These are phyloP conservation scores for Teleopsis dalmanni DNA, from an alignment of 1,140 invertebrate species.

Conservation along the genomic window DNA sequence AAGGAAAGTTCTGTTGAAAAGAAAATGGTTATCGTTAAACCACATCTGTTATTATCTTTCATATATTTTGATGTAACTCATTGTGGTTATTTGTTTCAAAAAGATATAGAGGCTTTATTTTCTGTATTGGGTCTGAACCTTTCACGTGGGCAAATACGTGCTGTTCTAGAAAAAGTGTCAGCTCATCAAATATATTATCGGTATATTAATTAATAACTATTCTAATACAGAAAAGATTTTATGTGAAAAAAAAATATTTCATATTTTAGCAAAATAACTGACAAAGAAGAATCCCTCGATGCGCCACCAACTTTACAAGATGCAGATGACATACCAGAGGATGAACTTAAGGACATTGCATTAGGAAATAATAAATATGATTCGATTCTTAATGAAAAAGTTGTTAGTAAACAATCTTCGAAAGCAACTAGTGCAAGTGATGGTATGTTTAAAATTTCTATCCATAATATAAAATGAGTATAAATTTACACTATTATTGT, in stretches of 20 bases:
- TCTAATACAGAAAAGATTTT: slow-evolving; percentile 34
- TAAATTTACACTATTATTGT: slow-evolving; percentile 50
- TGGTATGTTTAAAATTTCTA: slow-evolving; percentile 5
- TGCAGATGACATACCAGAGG: slow-evolving; percentile 26
- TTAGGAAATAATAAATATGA: slow-evolving; percentile 17
- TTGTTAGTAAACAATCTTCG: background rate
- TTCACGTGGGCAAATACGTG: slow-evolving; percentile 76
- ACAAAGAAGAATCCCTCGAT: slow-evolving; percentile 48
- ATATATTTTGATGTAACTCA: slow-evolving; percentile 90
- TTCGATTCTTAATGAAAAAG: background rate
- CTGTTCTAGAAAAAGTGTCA: slow-evolving; percentile 71
- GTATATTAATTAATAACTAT: slow-evolving; percentile 33
- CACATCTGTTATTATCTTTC: slow-evolving; percentile 77
- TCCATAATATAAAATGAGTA: background rate
- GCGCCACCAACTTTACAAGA: slow-evolving; percentile 39
- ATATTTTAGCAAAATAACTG: slow-evolving; percentile 13
- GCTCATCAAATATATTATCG: slow-evolving; percentile 69
- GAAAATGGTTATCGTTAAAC: slow-evolving; percentile 68
- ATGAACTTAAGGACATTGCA: slow-evolving; percentile 29
- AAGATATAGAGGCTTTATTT: slow-evolving; percentile 87
- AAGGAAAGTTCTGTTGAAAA: slow-evolving; percentile 36
- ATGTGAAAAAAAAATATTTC: slow-evolving; percentile 1
- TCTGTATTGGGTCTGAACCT: slow-evolving; percentile 78
- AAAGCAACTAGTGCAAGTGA: slow-evolving; percentile 4
- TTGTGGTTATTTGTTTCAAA: slow-evolving; percentile 80